Percentiles rank a stretch among this genome's conserved stretches.
Evolutionary conservation across 2,888 invertebrate genomes (phyloP).

Genomic region (Oligia latruncula): DNA sequence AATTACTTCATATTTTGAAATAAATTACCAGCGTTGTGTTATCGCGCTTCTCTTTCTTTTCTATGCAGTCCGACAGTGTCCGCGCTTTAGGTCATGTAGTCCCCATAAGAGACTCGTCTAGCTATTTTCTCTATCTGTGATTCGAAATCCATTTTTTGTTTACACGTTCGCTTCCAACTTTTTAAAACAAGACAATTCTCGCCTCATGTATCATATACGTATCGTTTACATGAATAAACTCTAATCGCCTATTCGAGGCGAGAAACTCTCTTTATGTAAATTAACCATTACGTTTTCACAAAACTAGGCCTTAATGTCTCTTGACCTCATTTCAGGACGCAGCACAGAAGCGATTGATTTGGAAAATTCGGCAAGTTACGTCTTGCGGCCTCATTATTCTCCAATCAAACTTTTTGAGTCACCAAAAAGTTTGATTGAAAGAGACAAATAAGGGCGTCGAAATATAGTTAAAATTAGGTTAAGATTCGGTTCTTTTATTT

Average conservation of each 20-base stretch:
- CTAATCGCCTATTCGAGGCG: background rate
- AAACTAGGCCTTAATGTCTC: conserved; percentile 9
- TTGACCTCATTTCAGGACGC: conserved; percentile 4
- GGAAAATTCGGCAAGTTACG: conserved; percentile 26
- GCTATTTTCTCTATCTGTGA: background rate
- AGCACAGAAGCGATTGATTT: conserved; percentile 13
- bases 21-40: too few species aligned
- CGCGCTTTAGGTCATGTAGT: too few species aligned
- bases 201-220: background rate
- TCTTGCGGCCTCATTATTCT: conserved; percentile 3
- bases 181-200: background rate
- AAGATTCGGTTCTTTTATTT: conserved; percentile 7
- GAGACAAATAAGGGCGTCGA: background rate
- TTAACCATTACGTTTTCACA: conserved; percentile 1
- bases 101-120: background rate
- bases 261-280: background rate
- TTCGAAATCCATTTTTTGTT: background rate
- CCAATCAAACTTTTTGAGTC: too few species aligned
- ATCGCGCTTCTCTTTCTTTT: too few species aligned
- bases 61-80: too few species aligned
- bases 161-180: background rate
- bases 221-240: background rate
- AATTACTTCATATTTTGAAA: too few species aligned
- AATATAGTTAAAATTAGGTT: background rate
- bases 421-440: conserved; percentile 34